Evolutionary conservation across 2,113 vertebrate species (phyloP), one percentile per base, ranked within the genome.

Genomic region (Solea senegalensis): DNA sequence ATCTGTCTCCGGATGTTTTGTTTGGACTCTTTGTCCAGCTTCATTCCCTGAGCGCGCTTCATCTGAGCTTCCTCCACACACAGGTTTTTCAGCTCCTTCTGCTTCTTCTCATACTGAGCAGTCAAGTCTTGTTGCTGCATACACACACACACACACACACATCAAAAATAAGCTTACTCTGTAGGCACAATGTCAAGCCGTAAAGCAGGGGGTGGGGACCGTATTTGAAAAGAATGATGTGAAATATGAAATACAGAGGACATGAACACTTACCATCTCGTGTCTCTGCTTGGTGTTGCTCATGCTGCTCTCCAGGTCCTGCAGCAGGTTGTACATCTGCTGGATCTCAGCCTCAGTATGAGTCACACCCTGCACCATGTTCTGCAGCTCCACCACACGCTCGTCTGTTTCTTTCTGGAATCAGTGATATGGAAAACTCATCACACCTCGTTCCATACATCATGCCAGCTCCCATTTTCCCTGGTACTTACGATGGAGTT

Each of bases 401-500:
- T 88, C 93, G 0, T 93, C 92, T 0, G 83, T 65, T 26, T 80
- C 71, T 58, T 86, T 80, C 94, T 94, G 76, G 15, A 72, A 56
- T 8, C 15, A 61, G 0, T 6, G 13, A 7, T 64, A 16, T 8
- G 21, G 21, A 8, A 9, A 48, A 27, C 3, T 1, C 2, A 13
- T 53, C 7, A 58, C 0, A 16, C 26, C 8, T 2, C 9, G 2
- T 40, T 39, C 49, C 16, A n/a, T 48, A 9, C 56, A 4, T 7
- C 14, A 13, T 4, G 10, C 21, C 7, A 1, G 3, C 39, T 10
- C 27, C 3, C 1, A 9, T 13, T 12, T 39, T 55, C 11, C 8
- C 49, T 4, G 11, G 12, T 3, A 86, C 92, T 89, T 68, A 98
- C 97, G 55, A 95, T 95, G 7, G 94, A 91, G 52, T 53, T 91